Percentiles rank a stretch among this genome's conserved stretches.
Conservation (phyloP, 30 jellyfish, hydroid and myxozoan species). For the Aurelia aurita complex sp. Pacific region DNA sequence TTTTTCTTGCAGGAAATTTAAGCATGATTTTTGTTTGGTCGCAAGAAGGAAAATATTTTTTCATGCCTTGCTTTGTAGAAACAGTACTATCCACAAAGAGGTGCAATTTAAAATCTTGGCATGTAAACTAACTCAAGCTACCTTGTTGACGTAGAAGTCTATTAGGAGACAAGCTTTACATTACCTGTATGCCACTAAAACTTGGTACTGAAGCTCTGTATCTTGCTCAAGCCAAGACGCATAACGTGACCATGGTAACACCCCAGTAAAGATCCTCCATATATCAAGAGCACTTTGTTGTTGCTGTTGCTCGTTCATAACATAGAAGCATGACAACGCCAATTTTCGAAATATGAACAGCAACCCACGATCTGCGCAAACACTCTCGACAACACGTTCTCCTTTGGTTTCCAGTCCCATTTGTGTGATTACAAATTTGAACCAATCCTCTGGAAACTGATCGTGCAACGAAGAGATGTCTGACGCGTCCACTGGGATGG, state of each 20-base stretch:
- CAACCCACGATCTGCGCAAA: constrained; percentile 64
- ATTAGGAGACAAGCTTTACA: neutral
- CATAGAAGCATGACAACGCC: constrained; percentile 45
- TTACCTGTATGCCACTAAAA: constrained; percentile 72
- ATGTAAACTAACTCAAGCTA: too few relatives aligned
- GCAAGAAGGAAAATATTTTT: too few relatives aligned
- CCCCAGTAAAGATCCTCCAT: constrained; percentile 60
- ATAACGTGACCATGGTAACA: constrained; percentile 83
- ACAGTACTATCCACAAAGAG: too few relatives aligned
- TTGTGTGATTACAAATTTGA: constrained; percentile 30
- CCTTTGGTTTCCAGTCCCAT: constrained; percentile 53
- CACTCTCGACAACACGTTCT: constrained; percentile 43
- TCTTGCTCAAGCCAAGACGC: constrained; percentile 65
- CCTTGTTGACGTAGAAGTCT: too few relatives aligned
- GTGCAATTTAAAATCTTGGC: too few relatives aligned
- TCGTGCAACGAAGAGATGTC: constrained; percentile 29
- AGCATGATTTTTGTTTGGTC: too few relatives aligned
- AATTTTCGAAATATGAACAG: constrained; percentile 52
- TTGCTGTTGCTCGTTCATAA: constrained; percentile 48
- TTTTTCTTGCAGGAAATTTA: too few relatives aligned
- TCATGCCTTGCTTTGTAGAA: too few relatives aligned
- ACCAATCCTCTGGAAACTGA: constrained; percentile 65
- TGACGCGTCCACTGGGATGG: constrained; percentile 57
- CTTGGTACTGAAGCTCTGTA: constrained; percentile 50
- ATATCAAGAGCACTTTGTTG: constrained; percentile 74